These are phyloP conservation scores for Marcusenius ussheri DNA, from an alignment of 2,113 vertebrate species.

Conservation along the genomic window DNA sequence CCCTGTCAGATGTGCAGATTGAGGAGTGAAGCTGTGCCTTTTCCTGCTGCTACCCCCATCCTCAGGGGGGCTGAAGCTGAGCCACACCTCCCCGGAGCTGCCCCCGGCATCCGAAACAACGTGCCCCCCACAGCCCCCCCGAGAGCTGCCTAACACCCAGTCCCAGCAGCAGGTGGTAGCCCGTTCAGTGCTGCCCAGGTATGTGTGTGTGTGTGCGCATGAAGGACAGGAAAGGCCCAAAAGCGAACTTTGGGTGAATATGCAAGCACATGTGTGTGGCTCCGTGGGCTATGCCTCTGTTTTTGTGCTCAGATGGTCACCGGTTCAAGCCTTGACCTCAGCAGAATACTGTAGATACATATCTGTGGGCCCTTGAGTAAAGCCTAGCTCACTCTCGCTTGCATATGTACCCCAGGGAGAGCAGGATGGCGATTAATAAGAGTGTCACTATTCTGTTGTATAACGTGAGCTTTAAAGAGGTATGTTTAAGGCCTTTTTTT, in stretches of 20 bases:
- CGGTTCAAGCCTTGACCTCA: background rate
- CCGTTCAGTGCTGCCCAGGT: slow-evolving; percentile 44
- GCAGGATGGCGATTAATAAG: background rate
- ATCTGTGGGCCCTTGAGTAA: background rate
- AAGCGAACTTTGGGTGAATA: background rate
- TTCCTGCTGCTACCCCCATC: background rate
- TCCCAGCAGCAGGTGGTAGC: slow-evolving; percentile 78
- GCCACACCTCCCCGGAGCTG: slow-evolving; percentile 82
- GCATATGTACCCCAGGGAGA: background rate
- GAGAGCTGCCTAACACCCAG: slow-evolving; percentile 73
- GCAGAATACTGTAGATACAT: background rate
- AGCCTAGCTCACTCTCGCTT: background rate
- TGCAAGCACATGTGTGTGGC: background rate
- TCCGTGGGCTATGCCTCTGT: background rate
- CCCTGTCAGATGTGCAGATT: background rate
- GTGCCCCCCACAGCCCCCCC: slow-evolving; percentile 45
- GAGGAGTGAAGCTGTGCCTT: background rate
- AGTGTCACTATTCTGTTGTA: background rate
- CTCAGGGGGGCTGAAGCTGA: slow-evolving; percentile 70
- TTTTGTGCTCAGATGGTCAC: background rate
- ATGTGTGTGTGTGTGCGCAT: background rate
- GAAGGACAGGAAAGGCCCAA: background rate
- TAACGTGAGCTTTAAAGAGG: background rate
- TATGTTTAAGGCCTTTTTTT: background rate
- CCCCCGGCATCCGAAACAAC: slow-evolving; percentile 58